A percentile compares a stretch with the other conserved stretches of the same genome.
These are phyloP conservation scores for Dendroctonus ponderosae DNA, from an alignment of 1,140 invertebrate genomes.

Conservation along the genomic window DNA sequence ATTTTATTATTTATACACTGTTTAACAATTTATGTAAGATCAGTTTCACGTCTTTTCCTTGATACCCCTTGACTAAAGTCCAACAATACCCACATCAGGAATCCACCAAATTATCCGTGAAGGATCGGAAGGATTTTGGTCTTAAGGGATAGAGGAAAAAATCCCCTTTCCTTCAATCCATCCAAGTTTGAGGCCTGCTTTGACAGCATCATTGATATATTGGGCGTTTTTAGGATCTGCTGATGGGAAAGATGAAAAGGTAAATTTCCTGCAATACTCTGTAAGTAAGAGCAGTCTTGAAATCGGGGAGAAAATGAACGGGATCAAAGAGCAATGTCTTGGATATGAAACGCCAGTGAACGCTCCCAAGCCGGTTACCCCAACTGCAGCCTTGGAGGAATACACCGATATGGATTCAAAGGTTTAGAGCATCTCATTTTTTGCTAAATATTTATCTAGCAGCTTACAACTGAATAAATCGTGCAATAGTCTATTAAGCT, in stretches of 20 bases:
- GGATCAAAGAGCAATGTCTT: neutral
- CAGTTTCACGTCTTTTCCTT: constrained; percentile 14
- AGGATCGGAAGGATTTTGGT: neutral
- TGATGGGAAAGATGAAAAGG: neutral
- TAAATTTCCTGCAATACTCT: constrained; percentile 4
- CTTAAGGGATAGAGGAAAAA: too few species aligned
- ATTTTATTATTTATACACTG: too few species aligned
- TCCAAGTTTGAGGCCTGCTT: too few species aligned
- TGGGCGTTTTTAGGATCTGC: neutral
- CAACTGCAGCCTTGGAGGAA: constrained; percentile 51
- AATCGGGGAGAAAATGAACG: constrained; percentile 1
- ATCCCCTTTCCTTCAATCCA: too few species aligned
- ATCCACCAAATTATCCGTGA: neutral
- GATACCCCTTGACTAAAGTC: constrained; percentile 20
- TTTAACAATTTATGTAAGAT: too few species aligned
- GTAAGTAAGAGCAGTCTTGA: neutral
- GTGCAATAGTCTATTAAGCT: too few species aligned
- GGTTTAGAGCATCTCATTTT: neutral
- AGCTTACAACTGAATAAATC: too few species aligned
- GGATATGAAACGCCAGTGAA: constrained; percentile 57
- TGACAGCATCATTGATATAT: too few species aligned
- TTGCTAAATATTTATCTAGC: neutral
- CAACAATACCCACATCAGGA: neutral
- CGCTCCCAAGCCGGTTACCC: constrained; percentile 45
- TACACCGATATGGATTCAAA: constrained; percentile 54